Conservation (phyloP, 2,888 invertebrate species). For the Cenopis cana region DNA sequence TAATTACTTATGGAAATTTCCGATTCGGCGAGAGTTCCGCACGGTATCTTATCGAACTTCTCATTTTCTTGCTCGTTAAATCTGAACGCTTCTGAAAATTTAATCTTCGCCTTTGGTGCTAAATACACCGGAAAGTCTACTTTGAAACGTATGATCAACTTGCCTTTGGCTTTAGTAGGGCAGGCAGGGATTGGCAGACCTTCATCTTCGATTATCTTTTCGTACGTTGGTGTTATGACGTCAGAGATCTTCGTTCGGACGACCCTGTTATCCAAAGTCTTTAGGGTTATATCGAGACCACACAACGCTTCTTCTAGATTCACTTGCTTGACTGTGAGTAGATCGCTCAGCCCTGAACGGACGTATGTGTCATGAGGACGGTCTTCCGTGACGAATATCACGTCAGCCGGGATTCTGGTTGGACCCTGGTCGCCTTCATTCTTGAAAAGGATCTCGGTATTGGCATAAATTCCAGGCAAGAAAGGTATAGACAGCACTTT, state of each 20-base stretch:
- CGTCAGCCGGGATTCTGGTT: slow-evolving; percentile 90
- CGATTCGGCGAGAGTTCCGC: slow-evolving; percentile 65
- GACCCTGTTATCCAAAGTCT: slow-evolving; percentile 89
- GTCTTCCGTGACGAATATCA: slow-evolving; percentile 90
- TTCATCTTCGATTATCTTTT: slow-evolving; percentile 88
- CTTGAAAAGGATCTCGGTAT: slow-evolving; percentile 89
- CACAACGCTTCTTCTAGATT: slow-evolving; percentile 89
- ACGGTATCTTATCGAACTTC: slow-evolving; percentile 67
- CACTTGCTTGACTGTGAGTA: slow-evolving; percentile 86
- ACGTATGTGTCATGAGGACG: slow-evolving; percentile 88
- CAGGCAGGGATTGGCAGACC: slow-evolving; percentile 89
- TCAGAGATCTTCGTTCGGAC: slow-evolving; percentile 89
- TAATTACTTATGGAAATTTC: background rate
- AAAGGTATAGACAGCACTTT: slow-evolving; percentile 91
- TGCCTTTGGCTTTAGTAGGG: slow-evolving; percentile 86
- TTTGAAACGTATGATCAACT: slow-evolving; percentile 88
- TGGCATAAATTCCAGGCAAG: slow-evolving; percentile 89
- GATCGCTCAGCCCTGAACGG: slow-evolving; percentile 87
- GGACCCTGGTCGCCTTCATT: slow-evolving; percentile 93
- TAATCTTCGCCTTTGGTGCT: slow-evolving; percentile 72
- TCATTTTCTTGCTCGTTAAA: slow-evolving; percentile 67
- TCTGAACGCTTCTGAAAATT: slow-evolving; percentile 75
- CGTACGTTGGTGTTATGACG: slow-evolving; percentile 88
- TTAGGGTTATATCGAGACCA: slow-evolving; percentile 87
- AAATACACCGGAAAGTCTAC: slow-evolving; percentile 74